phyloP scores from a whole-genome alignment of 1,140 invertebrate genomes.

The Proctacanthus coquilletti region DNA sequence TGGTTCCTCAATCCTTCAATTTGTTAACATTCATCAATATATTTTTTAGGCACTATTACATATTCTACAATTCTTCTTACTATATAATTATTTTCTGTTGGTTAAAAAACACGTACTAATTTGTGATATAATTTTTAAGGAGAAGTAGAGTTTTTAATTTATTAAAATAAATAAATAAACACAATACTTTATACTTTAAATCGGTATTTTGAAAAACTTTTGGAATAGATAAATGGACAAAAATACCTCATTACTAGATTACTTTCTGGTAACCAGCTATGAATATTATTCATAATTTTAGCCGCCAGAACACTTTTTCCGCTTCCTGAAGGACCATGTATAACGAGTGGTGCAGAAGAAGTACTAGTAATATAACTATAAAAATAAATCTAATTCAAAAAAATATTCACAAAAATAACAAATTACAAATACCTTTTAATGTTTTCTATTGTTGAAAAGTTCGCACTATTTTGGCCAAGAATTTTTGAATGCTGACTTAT shows the following conservation, averaged over 20 bases:
- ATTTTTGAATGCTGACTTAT: conserved; percentile 42
- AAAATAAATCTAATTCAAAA: conserved; percentile 7
- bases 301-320: conserved; percentile 67
- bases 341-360: conserved; percentile 44
- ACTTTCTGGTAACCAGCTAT: conserved; percentile 48
- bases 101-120: too few relatives aligned
- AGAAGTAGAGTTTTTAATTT: too few relatives aligned
- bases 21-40: too few relatives aligned
- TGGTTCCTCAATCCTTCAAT: too few relatives aligned
- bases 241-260: conserved; percentile 23
- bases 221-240: background rate
- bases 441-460: conserved; percentile 35
- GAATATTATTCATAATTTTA: conserved; percentile 46
- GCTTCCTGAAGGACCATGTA: conserved; percentile 62
- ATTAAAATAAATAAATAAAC: conserved; percentile 1
- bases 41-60: too few relatives aligned
- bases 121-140: too few relatives aligned
- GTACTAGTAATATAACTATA: conserved; percentile 49
- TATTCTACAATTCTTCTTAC: too few relatives aligned
- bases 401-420: background rate
- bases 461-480: conserved; percentile 26
- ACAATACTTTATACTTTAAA: background rate
- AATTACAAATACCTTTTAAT: conserved; percentile 40
- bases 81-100: too few relatives aligned
- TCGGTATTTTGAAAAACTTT: background rate